These are phyloP conservation scores for Crax fasciolata DNA, from an alignment of 2,797 vertebrate genomes.

Conservation along the genomic window DNA sequence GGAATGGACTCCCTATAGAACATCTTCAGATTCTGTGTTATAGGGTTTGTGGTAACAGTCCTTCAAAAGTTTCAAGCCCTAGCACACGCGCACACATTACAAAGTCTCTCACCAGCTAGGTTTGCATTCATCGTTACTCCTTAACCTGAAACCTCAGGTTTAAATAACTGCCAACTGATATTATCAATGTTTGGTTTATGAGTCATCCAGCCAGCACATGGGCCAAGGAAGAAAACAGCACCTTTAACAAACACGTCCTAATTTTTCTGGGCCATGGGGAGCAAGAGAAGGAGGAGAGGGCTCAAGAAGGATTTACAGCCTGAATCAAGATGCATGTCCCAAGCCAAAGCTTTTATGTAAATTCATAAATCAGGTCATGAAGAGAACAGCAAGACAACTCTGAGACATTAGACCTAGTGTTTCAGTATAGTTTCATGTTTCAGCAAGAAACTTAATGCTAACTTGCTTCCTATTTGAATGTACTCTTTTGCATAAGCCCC, in stretches of 20 bases:
- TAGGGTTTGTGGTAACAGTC: background rate
- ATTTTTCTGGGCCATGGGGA: background rate
- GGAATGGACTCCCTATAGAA: background rate
- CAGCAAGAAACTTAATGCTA: slow-evolving; percentile 37
- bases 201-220: slow-evolving; percentile 21
- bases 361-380: slow-evolving; percentile 9
- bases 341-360: background rate
- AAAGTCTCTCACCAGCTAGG: slow-evolving; percentile 8
- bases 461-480: slow-evolving; percentile 15
- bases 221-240: slow-evolving; percentile 18
- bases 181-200: slow-evolving; percentile 56
- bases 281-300: background rate
- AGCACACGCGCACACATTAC: fast-evolving
- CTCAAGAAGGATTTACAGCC: background rate
- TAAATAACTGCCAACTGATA: slow-evolving; percentile 67
- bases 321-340: background rate
- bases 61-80: background rate
- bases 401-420: background rate
- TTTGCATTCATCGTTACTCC: slow-evolving; percentile 32
- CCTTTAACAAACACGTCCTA: background rate
- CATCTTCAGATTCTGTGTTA: background rate
- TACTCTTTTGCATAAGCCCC: background rate
- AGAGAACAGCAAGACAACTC: slow-evolving; percentile 4
- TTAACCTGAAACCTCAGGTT: slow-evolving; percentile 60
- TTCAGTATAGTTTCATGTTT: slow-evolving; percentile 22